Evolutionary conservation across 2,113 vertebrate genomes (phyloP).

Genomic region (Halcyon malimbica): DNA sequence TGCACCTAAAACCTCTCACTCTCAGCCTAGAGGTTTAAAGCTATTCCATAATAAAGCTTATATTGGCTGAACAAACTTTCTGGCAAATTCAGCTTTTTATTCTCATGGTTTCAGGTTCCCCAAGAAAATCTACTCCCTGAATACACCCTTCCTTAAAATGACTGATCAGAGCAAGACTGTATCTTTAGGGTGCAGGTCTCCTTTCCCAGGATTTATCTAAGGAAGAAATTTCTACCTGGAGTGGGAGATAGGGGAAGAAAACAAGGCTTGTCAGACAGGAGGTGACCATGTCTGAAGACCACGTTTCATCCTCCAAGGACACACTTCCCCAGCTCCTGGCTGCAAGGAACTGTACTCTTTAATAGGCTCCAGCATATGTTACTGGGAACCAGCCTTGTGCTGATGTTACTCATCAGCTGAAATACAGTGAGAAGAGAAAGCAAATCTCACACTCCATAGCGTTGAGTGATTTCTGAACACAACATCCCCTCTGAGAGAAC

Average conservation of each 20-base stretch:
- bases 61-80: slow-evolving; percentile 42
- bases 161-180: background rate
- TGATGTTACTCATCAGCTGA: background rate
- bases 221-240: background rate
- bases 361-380: background rate
- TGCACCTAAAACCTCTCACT: slow-evolving; percentile 38
- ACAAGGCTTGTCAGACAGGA: background rate
- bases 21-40: slow-evolving; percentile 38
- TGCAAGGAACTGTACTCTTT: background rate
- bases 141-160: background rate
- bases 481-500: background rate
- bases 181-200: background rate
- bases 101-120: background rate
- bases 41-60: slow-evolving; percentile 34
- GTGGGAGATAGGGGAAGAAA: background rate
- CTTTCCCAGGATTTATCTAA: background rate
- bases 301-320: background rate
- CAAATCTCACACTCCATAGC: background rate
- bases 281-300: background rate
- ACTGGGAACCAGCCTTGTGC: background rate
- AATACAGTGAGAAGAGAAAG: background rate
- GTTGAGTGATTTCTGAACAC: background rate
- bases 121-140: background rate
- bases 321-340: background rate
- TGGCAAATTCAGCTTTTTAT: slow-evolving; percentile 41